These are phyloP conservation scores for Thaleichthys pacificus DNA, from an alignment of 2,797 vertebrate genomes.

Conservation along the genomic window DNA sequence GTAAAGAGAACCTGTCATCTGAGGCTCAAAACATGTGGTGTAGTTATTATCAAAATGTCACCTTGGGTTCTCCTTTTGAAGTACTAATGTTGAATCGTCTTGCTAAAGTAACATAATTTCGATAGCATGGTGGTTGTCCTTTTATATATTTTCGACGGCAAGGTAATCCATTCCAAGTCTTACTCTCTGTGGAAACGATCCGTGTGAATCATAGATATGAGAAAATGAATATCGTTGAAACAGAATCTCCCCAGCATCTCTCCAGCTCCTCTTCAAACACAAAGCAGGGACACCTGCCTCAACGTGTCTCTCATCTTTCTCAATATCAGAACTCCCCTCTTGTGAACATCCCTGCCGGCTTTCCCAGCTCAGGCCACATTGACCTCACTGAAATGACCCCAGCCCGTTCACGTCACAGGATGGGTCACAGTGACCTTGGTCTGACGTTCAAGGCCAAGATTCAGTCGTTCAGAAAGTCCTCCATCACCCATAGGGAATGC, in stretches of 20 bases:
- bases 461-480: slow-evolving; percentile 42
- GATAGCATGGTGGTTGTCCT: too few relatives aligned
- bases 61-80: too few relatives aligned
- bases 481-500: slow-evolving; percentile 42
- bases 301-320: too few relatives aligned
- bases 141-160: not conserved
- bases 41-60: too few relatives aligned
- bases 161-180: not conserved
- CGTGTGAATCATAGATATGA: too few relatives aligned
- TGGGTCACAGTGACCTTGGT: slow-evolving; percentile 37
- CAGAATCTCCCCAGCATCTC: too few relatives aligned
- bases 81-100: too few relatives aligned
- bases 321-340: not conserved
- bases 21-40: too few relatives aligned
- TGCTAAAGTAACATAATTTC: too few relatives aligned
- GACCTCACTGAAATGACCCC: slow-evolving; percentile 8
- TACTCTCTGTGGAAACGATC: not conserved
- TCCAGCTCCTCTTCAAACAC: not conserved
- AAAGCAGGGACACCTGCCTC: too few relatives aligned
- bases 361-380: slow-evolving; percentile 18
- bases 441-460: slow-evolving; percentile 28
- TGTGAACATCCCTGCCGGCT: not conserved
- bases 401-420: slow-evolving; percentile 5
- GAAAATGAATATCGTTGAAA: too few relatives aligned
- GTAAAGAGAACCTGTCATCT: too few relatives aligned